Base-by-base conservation (phyloP, 2,797 vertebrate genomes). In the Eremophila alpestris region DNA sequence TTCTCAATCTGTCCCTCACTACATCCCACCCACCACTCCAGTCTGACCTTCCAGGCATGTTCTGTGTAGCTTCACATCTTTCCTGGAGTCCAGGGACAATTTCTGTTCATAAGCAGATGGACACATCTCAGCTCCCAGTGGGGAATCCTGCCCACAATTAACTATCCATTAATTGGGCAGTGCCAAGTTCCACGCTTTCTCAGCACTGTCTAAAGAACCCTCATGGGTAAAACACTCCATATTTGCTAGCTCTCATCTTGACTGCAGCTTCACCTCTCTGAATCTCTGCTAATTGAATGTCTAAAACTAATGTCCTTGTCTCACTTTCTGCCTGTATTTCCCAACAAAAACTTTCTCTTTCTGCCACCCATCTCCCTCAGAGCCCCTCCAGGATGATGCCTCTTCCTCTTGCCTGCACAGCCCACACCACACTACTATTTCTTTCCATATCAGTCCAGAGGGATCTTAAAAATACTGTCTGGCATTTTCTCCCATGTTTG, bases 201-300 rank as follows among this genome's bases (percentile, higher is more conserved):
- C 41, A 67, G 40, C 7, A 5, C 8, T 5, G 3, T 41, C 63
- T 70, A 55, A 86, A 75, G 45, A 19, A 75, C 11, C 13, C 6
- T 29, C 38, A 27, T 0, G 1, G 16, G 13, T 54, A n/a, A 87
- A 94, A 52, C 38, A 63, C 21, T 64, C 54, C 0, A 0, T 43
- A 36, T n/a, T 49, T 74, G 20, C 24, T 40, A 34, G 43, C 9
- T 38, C n/a, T 54, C 30, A 64, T 23, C 34, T n/a, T 46, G 48
- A 56, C 67, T 70, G 64, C 71, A 80, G 36, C 49, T 94, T 91
- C n/a, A 83, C 46, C 45, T 59, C 49, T 67, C 54, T 3, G 0
- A 80, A 32, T 22, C 51, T 48, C n/a, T 84, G 58, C 48, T 74
- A 24, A 64, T 38, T 1, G 2, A 51, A n/a, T n/a, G n/a, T n/a